Base-by-base conservation (phyloP, 2,797 vertebrate species). In the Limosa lapponica region DNA sequence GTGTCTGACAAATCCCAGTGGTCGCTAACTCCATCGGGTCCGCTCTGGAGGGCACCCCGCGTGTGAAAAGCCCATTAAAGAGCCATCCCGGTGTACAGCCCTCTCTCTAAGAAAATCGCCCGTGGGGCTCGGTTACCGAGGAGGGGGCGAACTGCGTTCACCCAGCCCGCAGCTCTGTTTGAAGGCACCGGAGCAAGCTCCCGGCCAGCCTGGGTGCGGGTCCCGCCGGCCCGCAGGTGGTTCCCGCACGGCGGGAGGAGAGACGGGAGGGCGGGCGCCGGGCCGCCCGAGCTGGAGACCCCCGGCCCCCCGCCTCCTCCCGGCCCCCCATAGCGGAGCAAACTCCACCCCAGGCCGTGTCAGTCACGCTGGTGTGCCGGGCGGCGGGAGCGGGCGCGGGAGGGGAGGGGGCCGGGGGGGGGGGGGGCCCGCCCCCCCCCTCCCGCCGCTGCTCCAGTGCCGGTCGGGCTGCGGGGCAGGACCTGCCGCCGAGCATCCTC, bases 341-440 rank as follows among this genome's bases (percentile, higher is more conserved):
- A 49, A 67, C 95, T 71, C 95, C 95, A 46, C 93, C 94, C 87
- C 67, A 4, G 59, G 70, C 71, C 30, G 71, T 87, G 95, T 88
- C 93, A 74, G 74, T 78, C 90, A 82, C 36, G 61, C 51, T 32
- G 59, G n/a, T 4, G 87, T 28, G 96, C 61, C 90, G 73, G 75
- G 74, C 41, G 41, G 74, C 78, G 11, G 87, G 83, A 66, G 80
- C 74, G 77, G 78, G 39, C 58, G 89, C 82, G 62, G 89, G 75
- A 64, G 64, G 28, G 77, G 74, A 78, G 84, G 87, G 69, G 88
- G 77, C 36, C 78, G 82, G 70, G 86, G 77, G 46, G 67, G 94
- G 74, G 49, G 88, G 57, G 52, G 70, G 92, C 58, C 49, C 52
- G 43, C 67, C 59, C 79, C 62, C 16, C 78, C 62, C 61, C 87